Evolutionary conservation across 53 echinoderm and acorn worm genomes (phyloP).

Genomic region (Arbacia lixula): DNA sequence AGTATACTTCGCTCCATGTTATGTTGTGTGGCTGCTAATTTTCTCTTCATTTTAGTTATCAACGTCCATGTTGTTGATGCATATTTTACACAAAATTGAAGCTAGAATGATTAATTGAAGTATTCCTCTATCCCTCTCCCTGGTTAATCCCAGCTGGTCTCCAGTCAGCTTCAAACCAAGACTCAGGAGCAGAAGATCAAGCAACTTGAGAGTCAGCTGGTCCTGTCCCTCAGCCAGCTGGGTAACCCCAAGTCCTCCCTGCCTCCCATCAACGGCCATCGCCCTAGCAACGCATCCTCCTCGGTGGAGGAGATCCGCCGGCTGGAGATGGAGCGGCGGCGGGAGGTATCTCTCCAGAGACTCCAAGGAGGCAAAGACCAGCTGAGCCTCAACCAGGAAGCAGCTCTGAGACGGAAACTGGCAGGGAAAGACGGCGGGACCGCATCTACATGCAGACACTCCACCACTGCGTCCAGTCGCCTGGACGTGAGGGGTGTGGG

Average conservation of each 20-base stretch:
- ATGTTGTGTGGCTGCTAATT: too few relatives aligned
- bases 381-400: slow-evolving; percentile 86
- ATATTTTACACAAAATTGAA: too few relatives aligned
- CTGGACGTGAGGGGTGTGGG: not conserved
- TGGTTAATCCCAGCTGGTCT: not conserved
- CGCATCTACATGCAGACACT: not conserved
- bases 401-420: slow-evolving; percentile 67
- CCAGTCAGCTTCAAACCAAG: slow-evolving; percentile 39
- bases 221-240: slow-evolving; percentile 71
- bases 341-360: slow-evolving; percentile 60
- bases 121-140: not conserved
- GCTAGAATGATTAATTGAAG: not conserved
- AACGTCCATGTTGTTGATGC: too few relatives aligned
- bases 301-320: slow-evolving; percentile 1
- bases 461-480: not conserved
- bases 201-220: slow-evolving; percentile 82
- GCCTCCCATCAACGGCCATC: slow-evolving; percentile 46
- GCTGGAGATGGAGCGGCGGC: not conserved
- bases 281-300: not conserved
- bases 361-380: slow-evolving; percentile 42
- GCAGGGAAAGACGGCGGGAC: slow-evolving; percentile 24
- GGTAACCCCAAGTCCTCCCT: slow-evolving; percentile 33
- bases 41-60: too few relatives aligned
- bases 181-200: slow-evolving; percentile 83
- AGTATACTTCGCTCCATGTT: too few relatives aligned